A percentile compares a stretch with the other conserved stretches of the same genome.
Evolutionary conservation across 2,888 invertebrate species (phyloP).

Genomic region (Julus scandinavius): DNA sequence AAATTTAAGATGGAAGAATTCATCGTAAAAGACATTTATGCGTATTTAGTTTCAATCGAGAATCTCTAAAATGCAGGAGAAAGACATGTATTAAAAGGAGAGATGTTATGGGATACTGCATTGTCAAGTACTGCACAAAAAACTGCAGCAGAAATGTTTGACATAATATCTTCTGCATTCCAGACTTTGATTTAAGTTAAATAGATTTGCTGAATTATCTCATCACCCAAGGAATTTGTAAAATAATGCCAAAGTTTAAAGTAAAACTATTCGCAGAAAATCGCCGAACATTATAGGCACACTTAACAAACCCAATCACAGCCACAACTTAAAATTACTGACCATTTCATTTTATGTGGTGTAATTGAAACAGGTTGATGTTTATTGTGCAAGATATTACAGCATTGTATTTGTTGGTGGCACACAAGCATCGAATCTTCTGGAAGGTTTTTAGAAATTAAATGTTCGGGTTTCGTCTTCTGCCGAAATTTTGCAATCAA

Average conservation of each 20-base stretch:
- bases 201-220: no score
- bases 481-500: conserved; percentile 8
- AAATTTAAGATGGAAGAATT: background rate
- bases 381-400: background rate
- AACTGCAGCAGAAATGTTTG: no score
- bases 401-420: background rate
- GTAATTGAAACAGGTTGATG: background rate
- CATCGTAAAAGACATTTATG: background rate
- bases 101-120: no score
- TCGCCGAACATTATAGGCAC: no score
- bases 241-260: no score
- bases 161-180: no score
- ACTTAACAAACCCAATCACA: background rate
- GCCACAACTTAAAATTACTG: background rate
- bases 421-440: background rate
- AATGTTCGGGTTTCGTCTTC: background rate
- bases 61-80: background rate
- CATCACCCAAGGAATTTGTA: no score
- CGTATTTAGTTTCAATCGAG: background rate
- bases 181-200: no score
- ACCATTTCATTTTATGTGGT: background rate
- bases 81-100: background rate
- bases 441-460: background rate
- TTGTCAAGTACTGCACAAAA: no score
- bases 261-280: no score